Base-by-base conservation (phyloP, 2,888 invertebrate genomes). In the Sinelater perroti region DNA sequence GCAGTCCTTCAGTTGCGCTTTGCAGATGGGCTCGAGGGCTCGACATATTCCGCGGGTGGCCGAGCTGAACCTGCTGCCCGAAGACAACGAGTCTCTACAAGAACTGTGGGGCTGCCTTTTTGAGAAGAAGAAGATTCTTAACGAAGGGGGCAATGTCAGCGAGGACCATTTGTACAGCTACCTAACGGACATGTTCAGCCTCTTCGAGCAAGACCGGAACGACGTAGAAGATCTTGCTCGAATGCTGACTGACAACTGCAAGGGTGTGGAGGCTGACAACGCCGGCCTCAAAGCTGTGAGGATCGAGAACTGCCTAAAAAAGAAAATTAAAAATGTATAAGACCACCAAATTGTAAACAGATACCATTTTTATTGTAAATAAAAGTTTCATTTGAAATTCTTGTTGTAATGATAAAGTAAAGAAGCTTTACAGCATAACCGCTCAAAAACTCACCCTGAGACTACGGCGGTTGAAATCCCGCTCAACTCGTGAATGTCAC, bases 291-390 rank as follows among this genome's bases (percentile, higher is more conserved):
- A 14, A 24, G 24, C 24, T 36, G 26, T 49, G 16, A 49, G 20
- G 26, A 26, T 49, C n/a, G 24, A 49, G 6, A 49, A 49, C 14
- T 49, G 49, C n/a, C 31, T 46, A 14, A 46, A 31, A n/a, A n/a
- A n/a, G n/a, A n/a, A n/a, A n/a, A n/a, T n/a, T n/a, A n/a, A n/a
- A n/a, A n/a, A n/a, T n/a, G n/a, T n/a, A n/a, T n/a, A n/a, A n/a
- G n/a, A n/a, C n/a, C n/a, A n/a, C n/a, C n/a, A n/a, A n/a, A n/a
- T n/a, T n/a, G n/a, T n/a, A n/a, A n/a, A n/a, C n/a, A n/a, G n/a
- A n/a, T n/a, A n/a, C n/a, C n/a, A n/a, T n/a, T n/a, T n/a, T n/a
- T n/a, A n/a, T n/a, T n/a, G n/a, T n/a, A n/a, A n/a, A n/a, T n/a
- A n/a, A n/a, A n/a, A n/a, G n/a, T n/a, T n/a, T n/a, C n/a, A n/a